Base-by-base conservation (phyloP, 2,113 vertebrate species). In the Hippoglossus stenolepis region DNA sequence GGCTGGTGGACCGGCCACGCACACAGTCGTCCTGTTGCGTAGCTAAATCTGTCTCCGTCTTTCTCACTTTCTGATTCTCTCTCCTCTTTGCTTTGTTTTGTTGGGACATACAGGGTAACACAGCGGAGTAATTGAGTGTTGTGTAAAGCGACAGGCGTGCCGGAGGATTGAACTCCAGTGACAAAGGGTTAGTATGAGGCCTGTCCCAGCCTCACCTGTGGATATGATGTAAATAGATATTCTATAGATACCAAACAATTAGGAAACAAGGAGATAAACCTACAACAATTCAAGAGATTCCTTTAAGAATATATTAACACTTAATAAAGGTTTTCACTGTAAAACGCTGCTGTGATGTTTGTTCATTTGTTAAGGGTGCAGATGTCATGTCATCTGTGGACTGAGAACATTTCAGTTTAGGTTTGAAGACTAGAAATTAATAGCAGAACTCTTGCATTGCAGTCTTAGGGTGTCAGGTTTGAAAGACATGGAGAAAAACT, bases 311-410 rank as follows among this genome's bases (percentile, higher is more conserved):
- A 91, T 87, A 90, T 85, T 43, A 90, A 90, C 79, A 90, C 80
- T 91, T 90, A 93, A 93, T 93, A 93, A 93, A 94, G 87, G 79
- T 94, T 92, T 93, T 93, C 91, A 92, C 89, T 88, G 86, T 92
- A 89, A 85, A 82, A 51, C 2, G 26, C 26, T 65, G 58, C 49
- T 71, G 68, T 85, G n/a, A 1, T 28, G 26, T 65, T 23, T 57
- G 9, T 10, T 60, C 15, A 17, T 60, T 60, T 28, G 47, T 49
- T 49, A 17, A 49, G 14, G 40, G 11, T 15, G 47, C 47, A 51
- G 47, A 18, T 51, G 47, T 18, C 17, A 49, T 49, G 47, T 49
- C 47, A 6, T 51, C 17, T 51, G 17, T 18, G 14, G 14, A 5
- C 15, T 13, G 12, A 17, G 45, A 51, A 18, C 31, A 31, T 31